These are phyloP conservation scores for Chamaedrilus cognettii DNA, from an alignment of 2,888 invertebrate genomes.

Conservation along the genomic window DNA sequence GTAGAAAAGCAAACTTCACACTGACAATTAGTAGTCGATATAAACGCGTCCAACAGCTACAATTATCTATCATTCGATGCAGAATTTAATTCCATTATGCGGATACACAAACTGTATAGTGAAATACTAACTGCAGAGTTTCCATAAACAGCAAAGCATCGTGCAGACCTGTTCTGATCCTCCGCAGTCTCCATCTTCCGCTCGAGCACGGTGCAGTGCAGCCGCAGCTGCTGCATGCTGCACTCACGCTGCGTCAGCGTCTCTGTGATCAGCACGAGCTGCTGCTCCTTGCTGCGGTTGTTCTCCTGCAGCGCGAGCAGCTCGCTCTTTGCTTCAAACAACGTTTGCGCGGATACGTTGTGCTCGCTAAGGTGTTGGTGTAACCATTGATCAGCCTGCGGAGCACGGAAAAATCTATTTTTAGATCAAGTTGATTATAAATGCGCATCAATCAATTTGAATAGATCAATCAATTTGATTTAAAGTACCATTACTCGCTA, in stretches of 20 bases:
- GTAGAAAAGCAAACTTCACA: too few relatives aligned
- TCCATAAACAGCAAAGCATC: neutral
- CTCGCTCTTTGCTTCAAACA: conserved; percentile 52
- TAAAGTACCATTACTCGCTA: too few relatives aligned
- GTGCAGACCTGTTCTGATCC: conserved; percentile 16
- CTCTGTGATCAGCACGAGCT: conserved; percentile 25
- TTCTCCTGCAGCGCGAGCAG: conserved; percentile 46
- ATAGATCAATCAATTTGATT: neutral
- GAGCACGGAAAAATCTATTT: too few relatives aligned
- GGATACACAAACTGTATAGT: too few relatives aligned
- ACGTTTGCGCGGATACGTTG: conserved; percentile 42
- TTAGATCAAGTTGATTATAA: too few relatives aligned
- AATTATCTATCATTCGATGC: too few relatives aligned
- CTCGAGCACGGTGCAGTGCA: conserved; percentile 16
- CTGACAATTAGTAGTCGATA: too few relatives aligned
- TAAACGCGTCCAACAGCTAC: too few relatives aligned
- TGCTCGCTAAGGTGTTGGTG: conserved; percentile 45
- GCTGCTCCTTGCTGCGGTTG: conserved; percentile 26
- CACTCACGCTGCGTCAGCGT: conserved; percentile 31
- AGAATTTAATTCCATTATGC: too few relatives aligned
- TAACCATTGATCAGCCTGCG: conserved; percentile 50
- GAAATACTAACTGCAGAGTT: too few relatives aligned
- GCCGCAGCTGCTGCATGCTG: conserved; percentile 23
- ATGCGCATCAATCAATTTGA: too few relatives aligned
- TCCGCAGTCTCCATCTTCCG: conserved; percentile 13